phyloP scores from a whole-genome alignment of 1,140 invertebrate genomes.

The Papilio machaon region DNA sequence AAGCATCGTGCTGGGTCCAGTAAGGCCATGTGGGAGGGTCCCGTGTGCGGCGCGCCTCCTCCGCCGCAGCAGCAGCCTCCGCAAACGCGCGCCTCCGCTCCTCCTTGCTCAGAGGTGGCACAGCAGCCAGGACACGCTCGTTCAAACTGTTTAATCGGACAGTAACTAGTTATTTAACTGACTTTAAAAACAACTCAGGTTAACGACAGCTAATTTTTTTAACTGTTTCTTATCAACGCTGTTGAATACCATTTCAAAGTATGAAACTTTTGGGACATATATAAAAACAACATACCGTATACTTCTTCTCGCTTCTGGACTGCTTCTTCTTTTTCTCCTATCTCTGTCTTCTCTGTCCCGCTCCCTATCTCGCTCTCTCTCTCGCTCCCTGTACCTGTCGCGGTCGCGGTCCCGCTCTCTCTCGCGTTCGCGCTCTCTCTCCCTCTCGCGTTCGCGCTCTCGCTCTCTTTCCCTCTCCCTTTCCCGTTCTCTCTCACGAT shows the following conservation, averaged over 20 bases:
- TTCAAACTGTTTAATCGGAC: constrained; percentile 51
- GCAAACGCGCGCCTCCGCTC: constrained; percentile 75
- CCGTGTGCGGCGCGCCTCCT: constrained; percentile 57
- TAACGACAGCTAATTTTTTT: neutral
- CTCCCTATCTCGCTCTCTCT: constrained; percentile 62
- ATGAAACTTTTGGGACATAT: too few relatives aligned
- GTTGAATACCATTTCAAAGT: too few relatives aligned
- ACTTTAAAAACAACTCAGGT: neutral
- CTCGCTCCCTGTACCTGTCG: constrained; percentile 50
- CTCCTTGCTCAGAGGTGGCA: constrained; percentile 77
- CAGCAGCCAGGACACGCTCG: constrained; percentile 70
- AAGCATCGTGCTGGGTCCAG: constrained; percentile 56
- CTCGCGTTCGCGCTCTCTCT: constrained; percentile 61
- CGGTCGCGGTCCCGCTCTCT: constrained; percentile 53
- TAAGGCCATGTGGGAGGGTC: constrained; percentile 48
- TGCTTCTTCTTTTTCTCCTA: constrained; percentile 72
- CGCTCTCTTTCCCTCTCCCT: constrained; percentile 62
- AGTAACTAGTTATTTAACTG: neutral
- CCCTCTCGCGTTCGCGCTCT: constrained; percentile 55
- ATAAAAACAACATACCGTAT: constrained; percentile 58
- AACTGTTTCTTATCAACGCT: too few relatives aligned
- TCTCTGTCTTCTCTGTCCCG: constrained; percentile 66
- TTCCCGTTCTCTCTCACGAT: constrained; percentile 55
- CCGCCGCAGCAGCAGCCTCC: constrained; percentile 72
- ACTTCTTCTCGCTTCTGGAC: constrained; percentile 72